Evolutionary conservation across 2,888 invertebrate species (phyloP).

Genomic region (Hartigia nigra): DNA sequence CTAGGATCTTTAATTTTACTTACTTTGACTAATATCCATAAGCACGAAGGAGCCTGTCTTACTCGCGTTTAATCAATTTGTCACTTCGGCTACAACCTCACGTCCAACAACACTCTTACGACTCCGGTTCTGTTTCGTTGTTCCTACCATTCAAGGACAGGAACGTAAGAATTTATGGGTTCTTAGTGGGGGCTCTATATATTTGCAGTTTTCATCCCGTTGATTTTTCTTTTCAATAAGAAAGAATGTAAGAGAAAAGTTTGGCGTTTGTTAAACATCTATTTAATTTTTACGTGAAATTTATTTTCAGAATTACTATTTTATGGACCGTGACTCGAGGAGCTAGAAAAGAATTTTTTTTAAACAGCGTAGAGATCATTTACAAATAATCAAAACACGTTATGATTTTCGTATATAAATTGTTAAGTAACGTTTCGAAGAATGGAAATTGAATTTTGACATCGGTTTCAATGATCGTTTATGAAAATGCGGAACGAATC

Average conservation of each 20-base stretch:
- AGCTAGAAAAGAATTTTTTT: neutral
- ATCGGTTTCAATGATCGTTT: neutral
- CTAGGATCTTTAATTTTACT: slow-evolving; percentile 31
- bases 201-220: neutral
- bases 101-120: slow-evolving; percentile 58
- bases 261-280: neutral
- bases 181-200: neutral
- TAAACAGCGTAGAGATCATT: neutral
- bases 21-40: slow-evolving; percentile 53
- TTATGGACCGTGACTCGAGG: neutral
- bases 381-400: neutral
- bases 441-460: neutral
- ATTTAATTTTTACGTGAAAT: neutral
- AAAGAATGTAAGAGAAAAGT: neutral
- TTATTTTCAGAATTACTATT: neutral
- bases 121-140: slow-evolving; percentile 39
- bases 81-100: slow-evolving; percentile 54
- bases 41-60: slow-evolving; percentile 27
- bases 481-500: neutral
- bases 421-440: neutral
- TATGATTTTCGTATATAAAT: neutral
- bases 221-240: neutral
- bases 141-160: slow-evolving; percentile 35
- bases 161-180: neutral
- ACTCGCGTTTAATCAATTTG: slow-evolving; percentile 50